phyloP scores from a whole-genome alignment of 2,797 vertebrate genomes.

The Lithobates sylvaticus region DNA sequence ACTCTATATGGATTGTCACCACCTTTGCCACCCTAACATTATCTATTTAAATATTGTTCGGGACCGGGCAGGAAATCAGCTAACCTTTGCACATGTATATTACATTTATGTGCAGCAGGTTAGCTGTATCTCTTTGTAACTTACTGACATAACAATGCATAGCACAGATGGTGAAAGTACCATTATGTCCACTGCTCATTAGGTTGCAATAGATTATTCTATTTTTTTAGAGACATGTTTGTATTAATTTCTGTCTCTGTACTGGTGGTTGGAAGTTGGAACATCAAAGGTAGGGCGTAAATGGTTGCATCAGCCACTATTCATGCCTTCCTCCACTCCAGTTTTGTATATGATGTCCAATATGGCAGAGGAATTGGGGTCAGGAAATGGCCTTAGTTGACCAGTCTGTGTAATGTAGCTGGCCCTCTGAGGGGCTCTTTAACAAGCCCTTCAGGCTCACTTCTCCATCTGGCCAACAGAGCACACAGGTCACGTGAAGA shows the following conservation, averaged over 20 bases:
- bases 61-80: too few relatives aligned
- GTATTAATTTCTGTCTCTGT: background rate
- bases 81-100: too few relatives aligned
- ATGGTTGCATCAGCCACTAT: background rate
- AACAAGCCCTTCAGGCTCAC: constrained; percentile 43
- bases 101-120: too few relatives aligned
- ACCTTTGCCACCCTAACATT: too few relatives aligned
- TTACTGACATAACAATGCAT: too few relatives aligned
- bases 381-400: constrained; percentile 50
- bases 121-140: too few relatives aligned
- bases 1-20: too few relatives aligned
- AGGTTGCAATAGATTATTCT: too few relatives aligned
- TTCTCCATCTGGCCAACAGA: constrained; percentile 49
- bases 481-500: constrained; percentile 15
- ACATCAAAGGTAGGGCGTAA: background rate
- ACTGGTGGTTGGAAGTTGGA: background rate
- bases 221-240: background rate
- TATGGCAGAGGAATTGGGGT: background rate
- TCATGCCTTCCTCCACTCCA: background rate
- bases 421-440: constrained; percentile 40
- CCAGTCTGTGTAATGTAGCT: constrained; percentile 24
- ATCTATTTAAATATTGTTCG: too few relatives aligned
- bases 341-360: background rate
- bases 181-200: too few relatives aligned
- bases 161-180: too few relatives aligned